These are phyloP conservation scores for Nephila pilipes DNA, from an alignment of 1,140 invertebrate species.

Conservation along the genomic window DNA sequence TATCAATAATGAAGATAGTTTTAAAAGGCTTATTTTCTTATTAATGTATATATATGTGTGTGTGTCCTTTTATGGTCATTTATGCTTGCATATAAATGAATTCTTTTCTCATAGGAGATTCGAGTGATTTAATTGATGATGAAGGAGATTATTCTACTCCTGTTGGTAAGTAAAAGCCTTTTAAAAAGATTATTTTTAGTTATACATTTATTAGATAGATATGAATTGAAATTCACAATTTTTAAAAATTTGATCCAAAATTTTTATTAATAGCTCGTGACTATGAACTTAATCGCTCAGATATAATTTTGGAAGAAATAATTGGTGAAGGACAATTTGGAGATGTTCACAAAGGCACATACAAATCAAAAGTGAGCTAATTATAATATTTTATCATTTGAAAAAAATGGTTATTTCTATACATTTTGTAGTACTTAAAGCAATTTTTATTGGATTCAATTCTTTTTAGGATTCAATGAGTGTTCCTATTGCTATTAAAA, in stretches of 20 bases:
- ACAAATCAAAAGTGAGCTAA: slow-evolving; percentile 82
- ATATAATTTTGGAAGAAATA: slow-evolving; percentile 94
- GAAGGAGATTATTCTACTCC: slow-evolving; percentile 87
- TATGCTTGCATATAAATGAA: too few relatives aligned
- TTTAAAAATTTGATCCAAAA: neutral
- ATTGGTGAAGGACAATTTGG: slow-evolving; percentile 99
- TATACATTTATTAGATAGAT: too few relatives aligned
- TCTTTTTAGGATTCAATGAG: slow-evolving; percentile 80
- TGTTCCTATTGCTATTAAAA: slow-evolving; percentile 96
- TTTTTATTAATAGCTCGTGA: slow-evolving; percentile 87
- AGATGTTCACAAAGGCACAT: slow-evolving; percentile 96
- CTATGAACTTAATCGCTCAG: slow-evolving; percentile 92
- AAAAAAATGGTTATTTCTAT: neutral
- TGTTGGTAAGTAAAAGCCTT: slow-evolving; percentile 85
- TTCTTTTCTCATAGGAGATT: slow-evolving; percentile 86
- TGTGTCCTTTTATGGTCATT: too few relatives aligned
- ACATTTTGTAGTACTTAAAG: neutral
- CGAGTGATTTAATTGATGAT: slow-evolving; percentile 95
- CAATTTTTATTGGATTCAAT: neutral
- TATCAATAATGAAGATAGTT: neutral
- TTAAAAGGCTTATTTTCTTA: too few relatives aligned
- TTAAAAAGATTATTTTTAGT: neutral
- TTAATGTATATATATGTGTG: too few relatives aligned
- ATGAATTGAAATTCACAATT: too few relatives aligned
- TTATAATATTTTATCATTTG: neutral